Evolutionary conservation across 2,113 vertebrate species (phyloP).

Genomic region (Gasterosteus aculeatus): DNA sequence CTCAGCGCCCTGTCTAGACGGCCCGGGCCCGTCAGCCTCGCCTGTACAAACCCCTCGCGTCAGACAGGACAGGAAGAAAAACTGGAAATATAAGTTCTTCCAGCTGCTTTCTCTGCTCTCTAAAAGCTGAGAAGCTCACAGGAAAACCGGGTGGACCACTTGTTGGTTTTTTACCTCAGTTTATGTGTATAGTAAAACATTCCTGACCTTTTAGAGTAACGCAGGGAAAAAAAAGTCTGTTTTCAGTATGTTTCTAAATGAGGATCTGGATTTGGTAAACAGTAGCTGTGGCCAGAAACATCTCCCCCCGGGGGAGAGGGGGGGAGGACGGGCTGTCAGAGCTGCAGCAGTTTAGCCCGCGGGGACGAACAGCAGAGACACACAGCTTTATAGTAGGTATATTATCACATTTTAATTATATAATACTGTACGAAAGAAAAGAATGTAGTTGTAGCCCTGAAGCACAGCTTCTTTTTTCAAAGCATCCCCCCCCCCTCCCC

Average conservation of each 20-base stretch:
- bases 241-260: conserved; percentile 14
- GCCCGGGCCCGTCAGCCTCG: not conserved
- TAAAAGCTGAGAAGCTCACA: not conserved
- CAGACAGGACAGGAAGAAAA: conserved; percentile 3
- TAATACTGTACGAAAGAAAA: not conserved
- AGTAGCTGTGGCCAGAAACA: conserved; percentile 21
- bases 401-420: not conserved
- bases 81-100: not conserved
- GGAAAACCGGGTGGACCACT: not conserved
- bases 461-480: not conserved
- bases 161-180: not conserved
- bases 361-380: conserved; percentile 4
- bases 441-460: conserved; percentile 1
- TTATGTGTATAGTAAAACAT: conserved; percentile 30
- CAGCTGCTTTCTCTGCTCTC: not conserved
- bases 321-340: conserved; percentile 29
- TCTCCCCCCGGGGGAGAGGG: not conserved
- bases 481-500: not conserved
- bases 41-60: not conserved
- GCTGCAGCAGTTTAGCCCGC: conserved; percentile 17
- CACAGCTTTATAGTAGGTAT: not conserved
- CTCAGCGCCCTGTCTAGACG: conserved; percentile 33
- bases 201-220: conserved; percentile 35
- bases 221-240: not conserved
- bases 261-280: conserved; percentile 50